A percentile compares a stretch with the other conserved stretches of the same genome.
phyloP scores from a whole-genome alignment of 1,140 invertebrate species.

The Drosophila seguyi region DNA sequence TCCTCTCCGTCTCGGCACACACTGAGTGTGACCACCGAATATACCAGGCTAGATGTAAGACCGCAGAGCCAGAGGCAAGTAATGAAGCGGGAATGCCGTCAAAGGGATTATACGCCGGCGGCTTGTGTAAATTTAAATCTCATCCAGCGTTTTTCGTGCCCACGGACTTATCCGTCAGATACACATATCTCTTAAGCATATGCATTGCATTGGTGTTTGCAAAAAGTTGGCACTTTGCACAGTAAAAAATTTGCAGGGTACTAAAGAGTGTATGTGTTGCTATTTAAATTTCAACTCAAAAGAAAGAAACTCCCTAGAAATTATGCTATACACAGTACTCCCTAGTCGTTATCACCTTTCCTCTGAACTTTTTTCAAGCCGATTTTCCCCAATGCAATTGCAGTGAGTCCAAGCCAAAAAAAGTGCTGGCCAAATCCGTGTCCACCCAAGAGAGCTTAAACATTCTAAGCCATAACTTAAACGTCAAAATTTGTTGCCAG shows the following conservation, averaged over 20 bases:
- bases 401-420: conserved; percentile 14
- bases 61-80: conserved; percentile 6
- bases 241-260: conserved; percentile 13
- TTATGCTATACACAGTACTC: background rate
- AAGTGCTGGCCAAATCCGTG: conserved; percentile 23
- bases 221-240: conserved; percentile 3
- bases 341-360: background rate
- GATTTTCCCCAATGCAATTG: conserved; percentile 21
- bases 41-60: conserved; percentile 5
- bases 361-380: background rate
- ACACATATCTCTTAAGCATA: conserved; percentile 7
- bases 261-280: background rate
- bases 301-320: no score
- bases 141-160: conserved; percentile 30
- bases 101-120: conserved; percentile 16
- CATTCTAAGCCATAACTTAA: conserved; percentile 80
- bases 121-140: conserved; percentile 33
- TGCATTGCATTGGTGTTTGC: background rate
- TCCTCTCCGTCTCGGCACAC: conserved; percentile 3
- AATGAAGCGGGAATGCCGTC: conserved; percentile 38
- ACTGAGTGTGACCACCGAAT: background rate
- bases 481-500: conserved; percentile 63
- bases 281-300: no score
- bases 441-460: conserved; percentile 58
- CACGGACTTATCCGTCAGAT: conserved; percentile 36